Percentiles rank a stretch among this genome's conserved stretches.
Evolutionary conservation across 2,797 vertebrate species (phyloP).

Genomic region (Limnodromus scolopaceus): DNA sequence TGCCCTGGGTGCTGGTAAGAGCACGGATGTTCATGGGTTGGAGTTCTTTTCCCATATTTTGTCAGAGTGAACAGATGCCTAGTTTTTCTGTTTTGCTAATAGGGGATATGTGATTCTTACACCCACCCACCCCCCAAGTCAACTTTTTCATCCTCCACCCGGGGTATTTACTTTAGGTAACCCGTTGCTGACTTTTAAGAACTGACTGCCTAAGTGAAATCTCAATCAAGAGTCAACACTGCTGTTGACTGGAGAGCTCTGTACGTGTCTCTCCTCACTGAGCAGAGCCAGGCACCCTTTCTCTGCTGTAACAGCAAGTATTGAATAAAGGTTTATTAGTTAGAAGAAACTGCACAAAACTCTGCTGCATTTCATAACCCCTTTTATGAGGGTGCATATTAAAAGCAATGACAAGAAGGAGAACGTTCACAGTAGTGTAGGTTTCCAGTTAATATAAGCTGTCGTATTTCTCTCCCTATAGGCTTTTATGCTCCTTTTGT

Average conservation of each 20-base stretch:
- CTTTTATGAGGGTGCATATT: slow-evolving; percentile 12
- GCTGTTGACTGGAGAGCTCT: neutral
- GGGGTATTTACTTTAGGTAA: neutral
- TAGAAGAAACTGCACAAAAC: neutral
- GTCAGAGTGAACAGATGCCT: neutral
- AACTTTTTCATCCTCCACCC: neutral
- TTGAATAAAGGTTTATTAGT: slow-evolving; percentile 30
- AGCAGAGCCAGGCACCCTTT: slow-evolving; percentile 14
- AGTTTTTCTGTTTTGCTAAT: neutral
- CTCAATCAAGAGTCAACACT: neutral
- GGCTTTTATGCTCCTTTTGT: slow-evolving; percentile 25
- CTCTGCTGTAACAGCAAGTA: neutral
- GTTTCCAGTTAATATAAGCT: slow-evolving; percentile 37
- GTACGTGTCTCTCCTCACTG: neutral
- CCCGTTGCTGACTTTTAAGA: neutral
- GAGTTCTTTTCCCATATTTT: neutral
- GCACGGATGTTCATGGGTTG: neutral
- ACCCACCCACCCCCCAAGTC: neutral
- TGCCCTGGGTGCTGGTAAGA: slow-evolving; percentile 12
- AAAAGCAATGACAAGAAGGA: slow-evolving; percentile 32
- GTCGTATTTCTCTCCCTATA: neutral
- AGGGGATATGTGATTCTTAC: neutral
- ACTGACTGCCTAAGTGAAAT: neutral
- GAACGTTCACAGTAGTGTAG: neutral
- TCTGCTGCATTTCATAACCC: neutral